Conservation (phyloP, 2,113 vertebrate genomes). For the Cynocephalus volans region DNA sequence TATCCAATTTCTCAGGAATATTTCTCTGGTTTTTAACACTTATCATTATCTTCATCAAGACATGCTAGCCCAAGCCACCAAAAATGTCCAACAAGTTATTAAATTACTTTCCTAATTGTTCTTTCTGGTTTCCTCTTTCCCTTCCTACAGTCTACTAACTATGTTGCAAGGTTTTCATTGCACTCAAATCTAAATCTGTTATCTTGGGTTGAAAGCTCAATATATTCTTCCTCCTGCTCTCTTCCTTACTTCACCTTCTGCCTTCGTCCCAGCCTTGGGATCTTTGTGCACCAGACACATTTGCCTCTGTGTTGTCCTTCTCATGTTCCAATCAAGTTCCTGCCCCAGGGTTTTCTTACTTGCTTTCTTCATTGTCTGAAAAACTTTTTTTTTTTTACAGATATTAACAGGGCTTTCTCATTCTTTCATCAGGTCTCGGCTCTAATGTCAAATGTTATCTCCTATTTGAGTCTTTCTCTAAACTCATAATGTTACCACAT, state of each 20-base stretch:
- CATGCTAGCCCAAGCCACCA: not conserved
- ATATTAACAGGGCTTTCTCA: not conserved
- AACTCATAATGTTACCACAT: not conserved
- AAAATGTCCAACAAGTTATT: not conserved
- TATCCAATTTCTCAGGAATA: not conserved
- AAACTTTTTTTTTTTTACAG: not conserved
- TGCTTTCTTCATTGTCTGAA: not conserved
- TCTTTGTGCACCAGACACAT: not conserved
- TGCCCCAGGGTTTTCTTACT: not conserved
- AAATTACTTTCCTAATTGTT: not conserved
- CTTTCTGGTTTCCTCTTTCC: not conserved
- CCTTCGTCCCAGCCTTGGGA: not conserved
- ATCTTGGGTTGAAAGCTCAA: not conserved
- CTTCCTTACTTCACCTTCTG: not conserved
- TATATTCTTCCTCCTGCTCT: not conserved
- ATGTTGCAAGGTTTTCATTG: not conserved
- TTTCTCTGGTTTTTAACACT: not conserved
- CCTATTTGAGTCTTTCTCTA: not conserved
- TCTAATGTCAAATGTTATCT: not conserved
- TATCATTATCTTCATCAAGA: not conserved
- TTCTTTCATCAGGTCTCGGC: not conserved
- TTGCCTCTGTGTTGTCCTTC: not conserved
- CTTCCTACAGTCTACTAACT: not conserved
- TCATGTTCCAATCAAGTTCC: not conserved
- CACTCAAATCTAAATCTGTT: not conserved